Conservation (phyloP, 1,140 invertebrate species). For the Thaumetopoea pityocampa region DNA sequence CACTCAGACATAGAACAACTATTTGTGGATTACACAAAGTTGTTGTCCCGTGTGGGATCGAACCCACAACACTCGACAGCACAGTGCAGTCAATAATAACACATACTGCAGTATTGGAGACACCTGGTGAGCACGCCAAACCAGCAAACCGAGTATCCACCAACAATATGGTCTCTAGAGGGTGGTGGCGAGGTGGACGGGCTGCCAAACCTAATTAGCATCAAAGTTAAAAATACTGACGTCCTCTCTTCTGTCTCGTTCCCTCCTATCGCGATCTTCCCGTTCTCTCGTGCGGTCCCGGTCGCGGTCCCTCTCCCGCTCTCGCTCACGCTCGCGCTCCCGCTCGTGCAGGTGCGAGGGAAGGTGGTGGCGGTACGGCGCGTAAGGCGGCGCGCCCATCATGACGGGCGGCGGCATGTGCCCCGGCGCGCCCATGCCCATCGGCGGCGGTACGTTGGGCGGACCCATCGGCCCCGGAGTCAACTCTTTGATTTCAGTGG, state of each 20-base stretch:
- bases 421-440: slow-evolving; percentile 34
- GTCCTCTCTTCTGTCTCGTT: slow-evolving; percentile 49
- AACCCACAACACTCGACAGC: too few species aligned
- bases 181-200: background rate
- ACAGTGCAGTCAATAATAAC: too few species aligned
- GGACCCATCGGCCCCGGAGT: slow-evolving; percentile 75
- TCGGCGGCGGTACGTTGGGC: slow-evolving; percentile 45
- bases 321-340: too few species aligned
- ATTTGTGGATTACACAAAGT: too few species aligned
- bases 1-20: too few species aligned
- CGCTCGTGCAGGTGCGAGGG: slow-evolving; percentile 36
- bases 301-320: too few species aligned
- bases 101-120: too few species aligned
- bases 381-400: slow-evolving; percentile 36
- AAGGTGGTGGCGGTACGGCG: slow-evolving; percentile 47
- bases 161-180: too few species aligned
- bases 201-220: background rate
- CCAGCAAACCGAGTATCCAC: too few species aligned
- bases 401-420: slow-evolving; percentile 38
- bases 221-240: slow-evolving; percentile 21
- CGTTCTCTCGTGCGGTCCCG: slow-evolving; percentile 39
- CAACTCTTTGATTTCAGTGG: slow-evolving; percentile 79
- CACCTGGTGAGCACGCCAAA: too few species aligned
- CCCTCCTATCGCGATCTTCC: slow-evolving; percentile 46
- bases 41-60: too few species aligned